Evolutionary conservation across 2,888 invertebrate species (phyloP).

Genomic region (Drosophila rellima): DNA sequence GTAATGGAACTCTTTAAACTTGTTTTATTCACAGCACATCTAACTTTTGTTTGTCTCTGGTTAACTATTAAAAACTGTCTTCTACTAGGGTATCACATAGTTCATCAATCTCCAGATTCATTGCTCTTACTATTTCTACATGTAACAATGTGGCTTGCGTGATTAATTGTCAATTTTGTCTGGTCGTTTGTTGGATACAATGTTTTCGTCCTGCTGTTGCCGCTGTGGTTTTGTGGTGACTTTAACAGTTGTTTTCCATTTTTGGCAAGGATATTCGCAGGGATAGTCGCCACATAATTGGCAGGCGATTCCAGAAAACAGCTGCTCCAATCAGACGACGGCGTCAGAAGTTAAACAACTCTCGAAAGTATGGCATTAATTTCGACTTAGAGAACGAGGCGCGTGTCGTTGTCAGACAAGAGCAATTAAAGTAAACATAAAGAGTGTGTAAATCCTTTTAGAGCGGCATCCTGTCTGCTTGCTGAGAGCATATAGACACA

Average conservation of each 20-base stretch:
- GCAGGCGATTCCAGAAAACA: constrained; percentile 43
- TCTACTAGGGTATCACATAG: background rate
- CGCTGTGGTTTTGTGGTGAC: constrained; percentile 49
- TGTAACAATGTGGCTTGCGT: constrained; percentile 44
- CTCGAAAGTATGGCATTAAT: constrained; percentile 62
- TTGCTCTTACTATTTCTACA: background rate
- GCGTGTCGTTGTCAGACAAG: constrained; percentile 62
- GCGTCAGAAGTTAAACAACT: constrained; percentile 24
- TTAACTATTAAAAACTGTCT: too few species aligned
- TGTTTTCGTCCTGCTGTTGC: constrained; percentile 43
- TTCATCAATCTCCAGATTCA: background rate
- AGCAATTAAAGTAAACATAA: constrained; percentile 71
- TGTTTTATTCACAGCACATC: too few species aligned
- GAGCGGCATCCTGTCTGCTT: constrained; percentile 30
- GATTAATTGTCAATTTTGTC: constrained; percentile 55
- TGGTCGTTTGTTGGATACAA: constrained; percentile 11
- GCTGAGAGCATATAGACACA: constrained; percentile 10
- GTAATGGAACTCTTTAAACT: too few species aligned
- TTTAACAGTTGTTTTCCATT: constrained; percentile 25
- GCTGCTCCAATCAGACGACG: constrained; percentile 54
- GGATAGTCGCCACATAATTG: constrained; percentile 50
- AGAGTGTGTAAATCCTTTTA: constrained; percentile 74
- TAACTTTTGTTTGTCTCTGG: too few species aligned
- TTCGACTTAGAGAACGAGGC: constrained; percentile 62
- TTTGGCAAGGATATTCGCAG: constrained; percentile 50